Conservation (phyloP, 2,888 invertebrate genomes). For the Parnassius orleans region DNA sequence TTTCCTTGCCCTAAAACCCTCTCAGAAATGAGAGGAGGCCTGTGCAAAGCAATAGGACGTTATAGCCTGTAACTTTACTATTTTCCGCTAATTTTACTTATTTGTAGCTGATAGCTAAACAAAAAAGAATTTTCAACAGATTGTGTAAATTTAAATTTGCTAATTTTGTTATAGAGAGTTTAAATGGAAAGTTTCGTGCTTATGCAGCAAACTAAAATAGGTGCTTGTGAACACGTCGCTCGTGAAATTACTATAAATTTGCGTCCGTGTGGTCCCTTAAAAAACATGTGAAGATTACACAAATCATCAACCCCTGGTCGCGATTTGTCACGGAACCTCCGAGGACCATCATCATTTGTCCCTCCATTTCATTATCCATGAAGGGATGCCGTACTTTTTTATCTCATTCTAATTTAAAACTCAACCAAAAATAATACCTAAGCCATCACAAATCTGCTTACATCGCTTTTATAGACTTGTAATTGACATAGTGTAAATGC, state of each 20-base stretch:
- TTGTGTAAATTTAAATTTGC: too few species aligned
- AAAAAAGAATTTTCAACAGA: too few species aligned
- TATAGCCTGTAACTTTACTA: too few species aligned
- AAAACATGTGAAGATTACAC: slow-evolving; percentile 71
- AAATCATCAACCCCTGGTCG: slow-evolving; percentile 68
- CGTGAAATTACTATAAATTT: slow-evolving; percentile 77
- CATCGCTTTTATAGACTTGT: slow-evolving; percentile 7
- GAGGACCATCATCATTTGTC: slow-evolving; percentile 63
- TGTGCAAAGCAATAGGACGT: too few species aligned
- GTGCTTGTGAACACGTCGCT: slow-evolving; percentile 72
- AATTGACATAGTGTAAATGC: slow-evolving; percentile 3
- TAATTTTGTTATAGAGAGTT: too few species aligned
- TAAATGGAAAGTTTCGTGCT: not conserved
- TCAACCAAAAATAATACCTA: slow-evolving; percentile 17
- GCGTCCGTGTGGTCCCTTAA: slow-evolving; percentile 75
- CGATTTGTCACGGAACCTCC: slow-evolving; percentile 69
- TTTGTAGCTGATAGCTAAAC: too few species aligned
- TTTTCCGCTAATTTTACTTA: too few species aligned
- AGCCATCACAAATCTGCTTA: not conserved
- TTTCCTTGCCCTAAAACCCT: too few species aligned
- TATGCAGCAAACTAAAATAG: slow-evolving; percentile 38
- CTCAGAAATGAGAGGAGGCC: too few species aligned
- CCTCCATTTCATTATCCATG: slow-evolving; percentile 43
- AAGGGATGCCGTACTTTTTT: slow-evolving; percentile 49
- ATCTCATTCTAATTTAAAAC: slow-evolving; percentile 26